Conservation (phyloP, 2,888 invertebrate species). For the Empis stercorea region DNA sequence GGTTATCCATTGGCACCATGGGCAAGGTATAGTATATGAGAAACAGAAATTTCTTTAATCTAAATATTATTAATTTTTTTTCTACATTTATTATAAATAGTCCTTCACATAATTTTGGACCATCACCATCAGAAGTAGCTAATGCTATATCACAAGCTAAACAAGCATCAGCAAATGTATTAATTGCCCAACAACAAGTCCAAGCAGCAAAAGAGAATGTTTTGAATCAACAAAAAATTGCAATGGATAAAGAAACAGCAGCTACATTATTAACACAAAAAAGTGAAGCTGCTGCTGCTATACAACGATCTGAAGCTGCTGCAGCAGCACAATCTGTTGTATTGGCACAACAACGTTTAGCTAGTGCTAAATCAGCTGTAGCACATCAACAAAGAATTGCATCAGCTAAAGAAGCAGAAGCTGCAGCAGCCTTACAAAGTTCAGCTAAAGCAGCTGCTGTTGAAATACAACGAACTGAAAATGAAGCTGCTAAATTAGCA, state of each 20-base stretch:
- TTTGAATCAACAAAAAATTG: constrained; percentile 55
- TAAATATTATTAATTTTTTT: neutral
- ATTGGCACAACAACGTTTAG: constrained; percentile 54
- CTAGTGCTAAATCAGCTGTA: constrained; percentile 54
- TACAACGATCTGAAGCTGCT: constrained; percentile 52
- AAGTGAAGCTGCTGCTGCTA: constrained; percentile 53
- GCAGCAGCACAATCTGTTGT: constrained; percentile 53
- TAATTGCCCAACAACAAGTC: constrained; percentile 58
- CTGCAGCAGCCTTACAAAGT: constrained; percentile 50
- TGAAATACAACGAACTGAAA: constrained; percentile 52
- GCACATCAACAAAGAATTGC: constrained; percentile 60
- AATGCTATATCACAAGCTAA: constrained; percentile 61
- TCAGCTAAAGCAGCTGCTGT: constrained; percentile 53
- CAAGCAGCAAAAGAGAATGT: constrained; percentile 60
- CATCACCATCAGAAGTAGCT: constrained; percentile 53
- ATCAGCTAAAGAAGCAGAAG: constrained; percentile 55
- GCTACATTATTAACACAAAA: constrained; percentile 49
- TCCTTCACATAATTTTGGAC: constrained; percentile 10
- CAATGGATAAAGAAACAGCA: constrained; percentile 59
- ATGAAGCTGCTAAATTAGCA: constrained; percentile 46
- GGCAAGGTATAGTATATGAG: neutral
- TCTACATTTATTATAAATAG: neutral
- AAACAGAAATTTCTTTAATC: too few relatives aligned
- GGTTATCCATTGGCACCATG: neutral
- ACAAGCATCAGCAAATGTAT: constrained; percentile 56